Base-by-base conservation (phyloP, 2,113 vertebrate species). In the Brachionichthys hirsutus region DNA sequence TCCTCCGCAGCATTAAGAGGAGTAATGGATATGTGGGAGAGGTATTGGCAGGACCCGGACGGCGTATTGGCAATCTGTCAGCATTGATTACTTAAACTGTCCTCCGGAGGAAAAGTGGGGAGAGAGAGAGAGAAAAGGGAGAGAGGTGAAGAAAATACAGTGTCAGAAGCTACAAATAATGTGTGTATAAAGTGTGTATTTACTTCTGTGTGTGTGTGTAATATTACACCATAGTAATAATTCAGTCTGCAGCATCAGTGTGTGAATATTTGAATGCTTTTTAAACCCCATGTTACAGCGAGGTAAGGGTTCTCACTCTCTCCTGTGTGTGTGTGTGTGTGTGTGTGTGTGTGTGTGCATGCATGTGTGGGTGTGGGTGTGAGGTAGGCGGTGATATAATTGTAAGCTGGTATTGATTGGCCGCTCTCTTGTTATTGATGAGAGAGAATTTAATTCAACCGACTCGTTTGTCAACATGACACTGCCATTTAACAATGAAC, bases 381-480 rank as follows among this genome's bases (percentile, higher is more conserved):
- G 38, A 43, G 43, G 22, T 61, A 78, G 73, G 80, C 56, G 75
- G 75, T 89, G 87, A 90, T 91, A 89, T 90, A 91, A 91, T 90
- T 89, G 86, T 90, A 85, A 88, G 85, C 78, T 62, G 54, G 67
- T 90, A 90, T 92, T 90, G 90, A 91, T 92, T 88, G 83, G 48
- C 50, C 58, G 51, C 78, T 10, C 85, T 79, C 80, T 80, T 86
- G 85, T 90, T 92, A 90, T 91, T 90, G 88, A 91, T 90, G 89
- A 89, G 86, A 77, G 82, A 77, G 87, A 90, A 90, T 92, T 91
- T 90, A 91, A 92, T 90, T 90, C 86, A 87, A 87, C 82, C 79
- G 87, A 83, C 89, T 88, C 89, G 76, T 91, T 91, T 90, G 90
- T 92, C 90, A 91, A 88, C 89, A 86, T 90, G 89, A 90, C 89